Conservation (phyloP, 2,113 vertebrate species). For the Panthera leo region DNA sequence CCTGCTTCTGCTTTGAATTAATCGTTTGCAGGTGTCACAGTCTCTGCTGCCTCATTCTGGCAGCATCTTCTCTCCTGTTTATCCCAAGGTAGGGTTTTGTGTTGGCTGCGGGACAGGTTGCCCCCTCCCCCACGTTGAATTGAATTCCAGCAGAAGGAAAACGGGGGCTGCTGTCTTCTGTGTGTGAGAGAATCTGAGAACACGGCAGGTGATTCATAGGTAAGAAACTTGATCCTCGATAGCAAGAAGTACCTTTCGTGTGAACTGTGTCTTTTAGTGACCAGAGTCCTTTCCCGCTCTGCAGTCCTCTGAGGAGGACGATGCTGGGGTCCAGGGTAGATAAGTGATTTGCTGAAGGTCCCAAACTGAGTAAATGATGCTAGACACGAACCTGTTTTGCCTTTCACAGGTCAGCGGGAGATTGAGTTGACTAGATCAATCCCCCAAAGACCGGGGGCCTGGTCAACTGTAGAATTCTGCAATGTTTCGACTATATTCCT, state of each 20-base stretch:
- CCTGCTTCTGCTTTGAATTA: slow-evolving; percentile 5
- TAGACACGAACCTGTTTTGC: neutral
- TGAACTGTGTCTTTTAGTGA: neutral
- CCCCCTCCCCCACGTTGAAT: neutral
- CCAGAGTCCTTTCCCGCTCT: neutral
- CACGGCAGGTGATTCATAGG: neutral
- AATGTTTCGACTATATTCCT: neutral
- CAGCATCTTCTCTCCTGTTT: neutral
- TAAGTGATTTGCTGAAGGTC: slow-evolving; percentile 5
- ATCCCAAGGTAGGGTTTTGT: neutral
- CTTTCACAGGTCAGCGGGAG: slow-evolving; percentile 25
- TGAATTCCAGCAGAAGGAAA: slow-evolving; percentile 7
- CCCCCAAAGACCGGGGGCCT: neutral
- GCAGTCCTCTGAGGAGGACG: neutral
- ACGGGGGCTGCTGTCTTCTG: neutral
- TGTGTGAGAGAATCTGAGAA: neutral
- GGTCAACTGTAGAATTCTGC: neutral
- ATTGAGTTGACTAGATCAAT: neutral
- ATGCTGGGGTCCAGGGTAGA: neutral
- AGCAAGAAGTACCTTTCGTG: neutral
- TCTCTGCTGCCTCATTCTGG: neutral
- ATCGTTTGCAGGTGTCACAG: neutral
- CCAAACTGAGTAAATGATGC: neutral
- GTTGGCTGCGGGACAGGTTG: neutral
- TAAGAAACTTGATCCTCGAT: neutral